Base-by-base conservation (phyloP, 2,888 invertebrate genomes). In the Lasioglossum morio region DNA sequence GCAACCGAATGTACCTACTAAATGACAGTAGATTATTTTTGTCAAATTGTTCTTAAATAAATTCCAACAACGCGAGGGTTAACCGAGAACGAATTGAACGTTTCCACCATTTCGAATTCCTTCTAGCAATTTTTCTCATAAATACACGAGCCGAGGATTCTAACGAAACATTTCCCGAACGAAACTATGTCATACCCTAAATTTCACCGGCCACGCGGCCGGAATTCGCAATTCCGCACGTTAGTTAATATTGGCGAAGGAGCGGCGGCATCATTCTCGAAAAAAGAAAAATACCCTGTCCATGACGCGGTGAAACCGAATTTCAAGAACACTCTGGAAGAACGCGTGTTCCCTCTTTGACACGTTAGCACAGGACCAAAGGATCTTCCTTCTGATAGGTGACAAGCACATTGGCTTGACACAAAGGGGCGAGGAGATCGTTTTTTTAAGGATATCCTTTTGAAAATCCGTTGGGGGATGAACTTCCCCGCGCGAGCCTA, bases 401-500 rank as follows among this genome's bases (percentile, higher is more conserved):
- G 79, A 82, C 84, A 79, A 77, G 23, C 77, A 77, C 76, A 75
- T 78, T 73, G 83, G 60, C 57, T 69, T 43, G 81, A 57, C 84
- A 57, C 66, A 72, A 79, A 63, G 72, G 76, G 69, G 60, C 10
- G 73, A 16, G 66, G 23, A 48, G 80, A 79, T 87, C 85, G 81
- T 80, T 83, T 79, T 79, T 87, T 81, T 89, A 86, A 86, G 77
- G 69, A 79, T 63, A 63, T 74, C 82, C 73, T 77, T 48, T 53
- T 66, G 19, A 57, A 79, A 81, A 84, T 53, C 77, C 75, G 30
- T n/a, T 8, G 66, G 74, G 77, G 66, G 81, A 86, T 80, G 53
- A 74, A 82, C 63, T 73, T 60, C 46, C n/a, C 53, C 70, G 76
- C 81, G n/a, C 30, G 63, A 57, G 34, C 12, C 46, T 80, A 79